Conservation (phyloP, 2,797 vertebrate species). For the Microctenopoma stevenorrisi region DNA sequence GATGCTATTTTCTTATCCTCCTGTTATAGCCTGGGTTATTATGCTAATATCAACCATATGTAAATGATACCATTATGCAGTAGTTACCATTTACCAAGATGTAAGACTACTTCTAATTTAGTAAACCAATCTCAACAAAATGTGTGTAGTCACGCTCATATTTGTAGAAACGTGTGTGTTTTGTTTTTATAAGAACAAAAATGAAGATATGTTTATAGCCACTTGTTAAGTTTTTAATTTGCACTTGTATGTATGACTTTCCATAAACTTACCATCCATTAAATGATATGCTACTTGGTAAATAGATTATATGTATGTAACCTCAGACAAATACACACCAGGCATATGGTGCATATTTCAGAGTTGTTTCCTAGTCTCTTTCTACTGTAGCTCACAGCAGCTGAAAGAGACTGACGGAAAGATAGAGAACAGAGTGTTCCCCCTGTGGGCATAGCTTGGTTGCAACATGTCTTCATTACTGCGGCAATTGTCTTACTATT, state of each 20-base stretch:
- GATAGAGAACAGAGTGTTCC: slow-evolving; percentile 67
- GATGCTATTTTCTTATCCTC: not conserved
- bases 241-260: slow-evolving; percentile 29
- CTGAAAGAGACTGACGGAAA: slow-evolving; percentile 65
- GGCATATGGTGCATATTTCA: slow-evolving; percentile 71
- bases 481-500: slow-evolving; percentile 69
- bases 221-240: slow-evolving; percentile 23
- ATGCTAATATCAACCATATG: not conserved
- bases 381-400: slow-evolving; percentile 70
- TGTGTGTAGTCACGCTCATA: not conserved
- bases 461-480: slow-evolving; percentile 77
- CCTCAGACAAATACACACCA: slow-evolving; percentile 31
- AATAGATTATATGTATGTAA: slow-evolving; percentile 61
- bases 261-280: slow-evolving; percentile 43
- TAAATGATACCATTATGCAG: too few species aligned
- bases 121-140: not conserved
- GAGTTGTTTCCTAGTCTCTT: slow-evolving; percentile 76
- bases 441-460: slow-evolving; percentile 72
- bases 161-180: slow-evolving; percentile 3
- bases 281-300: slow-evolving; percentile 52
- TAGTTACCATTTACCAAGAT: not conserved
- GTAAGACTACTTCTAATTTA: not conserved
- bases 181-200: not conserved
- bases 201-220: slow-evolving; percentile 16
- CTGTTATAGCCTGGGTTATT: not conserved